Percentiles rank a stretch among this genome's conserved stretches.
phyloP scores from a whole-genome alignment of 2,113 vertebrate genomes.

The Lasiurus borealis region DNA sequence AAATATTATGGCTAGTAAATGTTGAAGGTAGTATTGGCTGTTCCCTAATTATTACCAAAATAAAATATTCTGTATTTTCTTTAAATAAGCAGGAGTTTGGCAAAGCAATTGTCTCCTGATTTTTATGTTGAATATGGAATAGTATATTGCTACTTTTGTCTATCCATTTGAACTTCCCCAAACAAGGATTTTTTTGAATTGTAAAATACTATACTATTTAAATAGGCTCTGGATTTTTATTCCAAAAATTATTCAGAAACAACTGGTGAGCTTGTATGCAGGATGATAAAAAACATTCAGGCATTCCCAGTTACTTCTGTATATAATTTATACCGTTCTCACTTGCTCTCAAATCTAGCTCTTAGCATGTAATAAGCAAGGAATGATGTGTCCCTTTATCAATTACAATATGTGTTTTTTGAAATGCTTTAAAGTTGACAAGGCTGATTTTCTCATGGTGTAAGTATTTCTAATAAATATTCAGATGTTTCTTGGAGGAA shows the following conservation, averaged over 20 bases:
- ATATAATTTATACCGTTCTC: not conserved
- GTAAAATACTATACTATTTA: not conserved
- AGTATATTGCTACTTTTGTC: too few species aligned
- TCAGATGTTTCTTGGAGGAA: not conserved
- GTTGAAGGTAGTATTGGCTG: not conserved
- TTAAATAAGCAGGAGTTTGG: too few species aligned
- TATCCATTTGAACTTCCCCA: too few species aligned
- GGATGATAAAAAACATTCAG: not conserved
- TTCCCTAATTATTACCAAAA: not conserved
- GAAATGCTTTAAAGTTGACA: not conserved
- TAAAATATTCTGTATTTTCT: not conserved
- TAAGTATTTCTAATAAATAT: not conserved
- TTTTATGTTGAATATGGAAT: too few species aligned
- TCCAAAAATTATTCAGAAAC: not conserved
- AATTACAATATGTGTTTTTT: not conserved
- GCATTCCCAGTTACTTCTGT: not conserved
- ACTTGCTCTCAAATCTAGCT: not conserved
- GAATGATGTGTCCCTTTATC: not conserved
- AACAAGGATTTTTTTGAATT: not conserved
- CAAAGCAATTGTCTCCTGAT: too few species aligned
- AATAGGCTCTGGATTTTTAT: not conserved
- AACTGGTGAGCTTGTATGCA: not conserved
- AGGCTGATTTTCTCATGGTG: not conserved
- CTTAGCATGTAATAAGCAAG: not conserved
- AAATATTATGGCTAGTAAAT: not conserved